Conservation (phyloP, 2,888 invertebrate genomes). For the Cantharis rustica region DNA sequence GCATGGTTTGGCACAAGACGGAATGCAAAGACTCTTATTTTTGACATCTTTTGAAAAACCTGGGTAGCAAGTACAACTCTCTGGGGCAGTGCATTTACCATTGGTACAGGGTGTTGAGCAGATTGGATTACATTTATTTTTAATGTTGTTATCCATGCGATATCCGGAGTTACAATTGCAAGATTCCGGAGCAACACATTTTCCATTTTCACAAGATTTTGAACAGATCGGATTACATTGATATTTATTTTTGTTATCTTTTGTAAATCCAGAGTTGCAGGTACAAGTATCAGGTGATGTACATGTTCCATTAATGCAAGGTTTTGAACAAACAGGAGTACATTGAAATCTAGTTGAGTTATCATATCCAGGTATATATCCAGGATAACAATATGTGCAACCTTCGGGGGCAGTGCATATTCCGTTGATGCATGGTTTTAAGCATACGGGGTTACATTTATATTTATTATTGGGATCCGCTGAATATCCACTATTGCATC, state of each 20-base stretch:
- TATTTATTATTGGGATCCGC: slow-evolving; percentile 23
- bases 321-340: slow-evolving; percentile 48
- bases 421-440: slow-evolving; percentile 52
- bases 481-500: slow-evolving; percentile 44
- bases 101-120: slow-evolving; percentile 35
- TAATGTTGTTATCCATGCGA: slow-evolving; percentile 24
- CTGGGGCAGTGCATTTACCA: slow-evolving; percentile 37
- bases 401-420: slow-evolving; percentile 41
- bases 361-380: slow-evolving; percentile 23
- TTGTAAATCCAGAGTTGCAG: slow-evolving; percentile 29
- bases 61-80: slow-evolving; percentile 39
- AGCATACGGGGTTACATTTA: slow-evolving; percentile 36
- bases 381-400: slow-evolving; percentile 33
- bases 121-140: slow-evolving; percentile 33
- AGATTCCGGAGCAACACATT: slow-evolving; percentile 43
- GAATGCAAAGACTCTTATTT: slow-evolving; percentile 30
- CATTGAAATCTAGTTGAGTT: slow-evolving; percentile 38
- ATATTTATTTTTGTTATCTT: slow-evolving; percentile 21
- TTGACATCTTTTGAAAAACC: slow-evolving; percentile 32
- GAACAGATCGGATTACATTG: slow-evolving; percentile 37
- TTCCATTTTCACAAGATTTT: slow-evolving; percentile 32
- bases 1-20: slow-evolving; percentile 40
- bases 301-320: slow-evolving; percentile 35
- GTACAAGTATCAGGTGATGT: slow-evolving; percentile 48
- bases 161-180: slow-evolving; percentile 42